Base-by-base conservation (phyloP, 2,888 invertebrate genomes). In the Eilema depressum region DNA sequence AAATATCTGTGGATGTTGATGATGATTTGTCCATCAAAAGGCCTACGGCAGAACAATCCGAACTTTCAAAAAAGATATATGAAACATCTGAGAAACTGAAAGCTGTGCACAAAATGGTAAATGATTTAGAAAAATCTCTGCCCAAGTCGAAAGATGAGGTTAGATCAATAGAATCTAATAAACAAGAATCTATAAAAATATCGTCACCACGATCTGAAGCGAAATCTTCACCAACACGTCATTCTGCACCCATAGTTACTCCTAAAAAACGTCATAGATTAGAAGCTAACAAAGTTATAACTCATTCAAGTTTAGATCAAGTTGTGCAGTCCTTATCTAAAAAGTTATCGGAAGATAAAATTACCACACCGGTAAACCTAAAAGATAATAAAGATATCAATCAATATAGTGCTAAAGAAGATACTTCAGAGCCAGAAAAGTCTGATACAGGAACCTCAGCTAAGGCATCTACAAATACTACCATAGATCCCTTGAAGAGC, bases 211-310 rank as follows among this genome's bases (percentile, higher is more conserved):
- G 89, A 83, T 87, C 89, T 72, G 94, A 92, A 83, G 82, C 86
- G n/a, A 93, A 92, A 85, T 81, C 87, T 37, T 92, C 92, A 10
- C 93, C 92, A 14, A 77, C 91, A 53, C 90, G 92, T 68, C 92
- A 93, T 83, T 86, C 91, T 20, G 93, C 95, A 26, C 95, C 95
- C 28, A 95, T 95, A 28, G 97, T 97, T 1, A 97, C 97, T 1
- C 97, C 97, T 0, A 97, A 97, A 84, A 97, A 97, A 84, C 95
- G 97, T 0, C 97, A 97, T 84, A 92, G 97, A 75, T 84, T 97
- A 66, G 97, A 97, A 91, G 95, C 96, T 30, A 96, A 96, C 59
- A 95, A 93, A 80, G 91, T 88, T 56, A 86, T 92, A 60, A 86
- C 91, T 65, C 87, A 91, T 81, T 89, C 93, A 11, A 93, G 89